Evolutionary conservation across 2,113 vertebrate species (phyloP).

Genomic region (Colaptes auratus): DNA sequence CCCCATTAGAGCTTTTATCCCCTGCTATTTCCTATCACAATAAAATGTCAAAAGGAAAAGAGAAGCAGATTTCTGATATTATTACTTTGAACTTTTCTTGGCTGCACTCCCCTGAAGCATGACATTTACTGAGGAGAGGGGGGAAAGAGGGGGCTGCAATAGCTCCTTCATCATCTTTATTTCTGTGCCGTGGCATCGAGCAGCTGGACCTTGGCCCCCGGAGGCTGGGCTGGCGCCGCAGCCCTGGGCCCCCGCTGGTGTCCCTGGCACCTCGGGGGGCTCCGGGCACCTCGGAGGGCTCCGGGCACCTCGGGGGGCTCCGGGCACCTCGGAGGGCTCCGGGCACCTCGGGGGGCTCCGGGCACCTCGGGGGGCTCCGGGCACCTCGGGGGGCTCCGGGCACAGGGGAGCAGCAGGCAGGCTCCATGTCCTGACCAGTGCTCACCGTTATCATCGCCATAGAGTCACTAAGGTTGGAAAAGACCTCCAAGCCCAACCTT

Average conservation of each 20-base stretch:
- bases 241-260: not conserved
- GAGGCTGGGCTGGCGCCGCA: not conserved
- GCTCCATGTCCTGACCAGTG: too few relatives aligned
- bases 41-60: slow-evolving; percentile 74
- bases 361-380: too few relatives aligned
- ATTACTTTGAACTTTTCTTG: slow-evolving; percentile 75
- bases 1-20: slow-evolving; percentile 48
- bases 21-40: slow-evolving; percentile 63
- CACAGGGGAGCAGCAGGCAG: not conserved
- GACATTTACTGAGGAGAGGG: slow-evolving; percentile 65
- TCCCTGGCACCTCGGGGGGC: not conserved
- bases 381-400: fast-evolving
- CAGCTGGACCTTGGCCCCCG: not conserved
- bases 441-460: too few relatives aligned
- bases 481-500: too few relatives aligned
- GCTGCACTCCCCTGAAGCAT: slow-evolving; percentile 61
- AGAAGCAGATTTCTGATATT: slow-evolving; percentile 69
- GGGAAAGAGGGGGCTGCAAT: slow-evolving; percentile 17
- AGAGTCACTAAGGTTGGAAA: too few relatives aligned
- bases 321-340: too few relatives aligned
- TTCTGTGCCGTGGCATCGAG: not conserved
- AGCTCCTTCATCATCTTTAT: slow-evolving; percentile 44
- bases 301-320: too few relatives aligned
- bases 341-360: too few relatives aligned
- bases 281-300: too few relatives aligned